Percentiles rank a stretch among this genome's conserved stretches.
phyloP scores from a whole-genome alignment of 1,140 invertebrate genomes.

The Octopus bimaculoides region DNA sequence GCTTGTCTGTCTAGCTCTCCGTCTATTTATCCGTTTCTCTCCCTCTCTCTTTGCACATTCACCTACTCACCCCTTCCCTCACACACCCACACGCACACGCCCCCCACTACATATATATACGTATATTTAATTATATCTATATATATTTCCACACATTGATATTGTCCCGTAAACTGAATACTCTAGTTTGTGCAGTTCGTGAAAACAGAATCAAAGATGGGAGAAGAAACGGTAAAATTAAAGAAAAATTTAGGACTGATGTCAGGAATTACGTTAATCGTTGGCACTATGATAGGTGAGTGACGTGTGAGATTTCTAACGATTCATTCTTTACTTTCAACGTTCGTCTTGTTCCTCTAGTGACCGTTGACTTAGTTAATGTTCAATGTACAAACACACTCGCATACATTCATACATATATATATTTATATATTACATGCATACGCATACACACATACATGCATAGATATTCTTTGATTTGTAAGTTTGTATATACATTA shows the following conservation, averaged over 20 bases:
- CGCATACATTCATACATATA: too few species aligned
- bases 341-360: neutral
- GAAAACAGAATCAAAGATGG: neutral
- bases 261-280: constrained; percentile 48
- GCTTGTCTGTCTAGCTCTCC: neutral
- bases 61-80: neutral
- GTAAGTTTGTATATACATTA: too few species aligned
- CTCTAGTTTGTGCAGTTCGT: too few species aligned
- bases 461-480: too few species aligned
- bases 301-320: neutral
- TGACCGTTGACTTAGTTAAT: neutral
- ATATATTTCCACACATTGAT: too few species aligned
- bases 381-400: too few species aligned
- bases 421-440: too few species aligned
- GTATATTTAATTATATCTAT: too few species aligned
- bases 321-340: neutral
- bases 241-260: constrained; percentile 47
- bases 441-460: too few species aligned
- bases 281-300: constrained; percentile 61
- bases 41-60: neutral
- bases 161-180: too few species aligned
- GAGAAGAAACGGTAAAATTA: constrained; percentile 30
- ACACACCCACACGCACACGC: too few species aligned
- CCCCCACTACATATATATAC: too few species aligned
- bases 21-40: neutral